These are phyloP conservation scores for Lasioglossum albipes DNA, from an alignment of 1,140 invertebrate genomes.

Conservation along the genomic window DNA sequence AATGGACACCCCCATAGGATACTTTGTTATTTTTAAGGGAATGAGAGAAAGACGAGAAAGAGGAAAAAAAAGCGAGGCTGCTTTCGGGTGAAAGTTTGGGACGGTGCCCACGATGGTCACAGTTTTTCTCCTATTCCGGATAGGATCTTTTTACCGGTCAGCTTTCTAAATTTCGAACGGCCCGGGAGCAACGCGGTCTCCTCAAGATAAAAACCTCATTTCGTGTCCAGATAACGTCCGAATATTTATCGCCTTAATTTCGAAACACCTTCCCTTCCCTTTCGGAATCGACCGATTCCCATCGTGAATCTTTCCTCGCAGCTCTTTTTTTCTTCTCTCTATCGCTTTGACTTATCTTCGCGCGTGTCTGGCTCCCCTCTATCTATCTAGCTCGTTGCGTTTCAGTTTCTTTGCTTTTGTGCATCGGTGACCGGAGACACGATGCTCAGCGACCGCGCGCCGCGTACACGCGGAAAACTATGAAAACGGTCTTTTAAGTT, in stretches of 20 bases:
- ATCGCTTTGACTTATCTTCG: too few relatives aligned
- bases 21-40: conserved; percentile 45
- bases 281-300: background rate
- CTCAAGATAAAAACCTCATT: background rate
- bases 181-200: background rate
- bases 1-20: background rate
- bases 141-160: conserved; percentile 13
- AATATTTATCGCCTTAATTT: conserved; percentile 3
- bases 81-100: conserved; percentile 61
- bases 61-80: conserved; percentile 32
- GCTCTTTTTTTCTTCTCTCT: too few relatives aligned
- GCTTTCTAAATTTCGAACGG: conserved; percentile 31
- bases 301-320: background rate
- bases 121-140: conserved; percentile 15
- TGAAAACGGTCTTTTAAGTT: conserved; percentile 24
- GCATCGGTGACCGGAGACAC: background rate
- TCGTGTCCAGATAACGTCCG: background rate
- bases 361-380: too few relatives aligned
- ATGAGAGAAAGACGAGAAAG: conserved; percentile 30
- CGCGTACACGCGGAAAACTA: conserved; percentile 3
- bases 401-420: background rate
- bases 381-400: too few relatives aligned
- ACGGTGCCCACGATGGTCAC: background rate
- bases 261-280: background rate
- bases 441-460: background rate